Base-by-base conservation (phyloP, 2,888 invertebrate genomes). In the Sceliomorpha sp. region DNA sequence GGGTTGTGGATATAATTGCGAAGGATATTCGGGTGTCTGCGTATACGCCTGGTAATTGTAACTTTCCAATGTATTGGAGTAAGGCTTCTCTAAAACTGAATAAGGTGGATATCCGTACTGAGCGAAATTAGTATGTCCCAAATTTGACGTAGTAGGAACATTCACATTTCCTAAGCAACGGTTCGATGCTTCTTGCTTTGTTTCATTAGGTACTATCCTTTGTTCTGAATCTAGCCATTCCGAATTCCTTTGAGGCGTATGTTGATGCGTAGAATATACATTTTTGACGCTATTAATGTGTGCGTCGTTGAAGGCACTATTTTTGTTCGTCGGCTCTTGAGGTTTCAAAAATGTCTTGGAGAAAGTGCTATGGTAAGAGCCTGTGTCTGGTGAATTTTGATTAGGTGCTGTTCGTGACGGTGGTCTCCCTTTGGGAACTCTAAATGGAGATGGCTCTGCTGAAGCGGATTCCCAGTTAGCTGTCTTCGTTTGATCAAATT, bases 31-130 rank as follows among this genome's bases (percentile, higher is more conserved):
- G 0, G 90, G 89, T 44, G 91, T 89, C 62, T 92, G 93, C 53
- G 90, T 89, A 79, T 91, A 92, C 73, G 92, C 92, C 77, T 92
- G 92, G 36, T 93, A 89, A 69, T 92, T 93, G 75, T 91, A 91
- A 44, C 85, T 81, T 1, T 88, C 87, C 82, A 84, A 83, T 0
- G 82, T 73, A 45, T 86, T 87, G 0, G 83, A 56, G 20, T 85
- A 86, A 1, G 85, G 64, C 39, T 88, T 88, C 47, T 92, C 92
- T 74, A 91, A 91, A 47, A 91, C 91, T 1, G 90, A 83, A 73
- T 91, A 81, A 0, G 83, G 90, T 73, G 91, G 91, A 71, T 92
- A 92, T 3, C 91, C 90, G 44, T 83, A 82, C 27, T 79, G 80
- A 0, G 87, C 79, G 66, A 87, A 86, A 1, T 80, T 55, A 1